Conservation (phyloP, 1,140 invertebrate genomes). For the Papilio dardanus region DNA sequence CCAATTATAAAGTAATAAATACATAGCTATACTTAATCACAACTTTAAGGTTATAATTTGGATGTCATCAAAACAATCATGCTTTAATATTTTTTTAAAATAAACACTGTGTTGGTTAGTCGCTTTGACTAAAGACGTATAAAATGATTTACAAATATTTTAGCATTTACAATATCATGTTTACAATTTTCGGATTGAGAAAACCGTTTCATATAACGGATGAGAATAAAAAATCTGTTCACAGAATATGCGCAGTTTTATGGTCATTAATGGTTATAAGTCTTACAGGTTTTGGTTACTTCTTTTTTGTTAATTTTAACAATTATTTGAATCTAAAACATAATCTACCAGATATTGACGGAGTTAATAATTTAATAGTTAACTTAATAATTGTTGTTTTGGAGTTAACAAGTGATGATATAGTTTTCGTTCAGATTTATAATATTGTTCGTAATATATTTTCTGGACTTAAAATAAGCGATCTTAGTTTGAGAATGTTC, state of each 20-base stretch:
- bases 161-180: slow-evolving; percentile 51
- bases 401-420: slow-evolving; percentile 45
- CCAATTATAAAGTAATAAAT: not conserved
- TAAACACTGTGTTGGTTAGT: not conserved
- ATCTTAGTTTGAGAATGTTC: slow-evolving; percentile 49
- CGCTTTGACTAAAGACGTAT: slow-evolving; percentile 4
- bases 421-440: slow-evolving; percentile 47
- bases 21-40: not conserved
- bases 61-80: not conserved
- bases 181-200: slow-evolving; percentile 52
- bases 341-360: slow-evolving; percentile 50
- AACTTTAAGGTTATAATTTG: slow-evolving; percentile 1
- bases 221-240: slow-evolving; percentile 20
- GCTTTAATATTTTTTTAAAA: not conserved
- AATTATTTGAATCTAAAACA: slow-evolving; percentile 46
- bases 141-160: slow-evolving; percentile 65
- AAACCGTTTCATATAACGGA: slow-evolving; percentile 47
- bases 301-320: slow-evolving; percentile 41
- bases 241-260: slow-evolving; percentile 35
- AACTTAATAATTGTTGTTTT: slow-evolving; percentile 53
- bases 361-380: slow-evolving; percentile 54
- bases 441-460: slow-evolving; percentile 48
- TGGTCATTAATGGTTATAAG: slow-evolving; percentile 44
- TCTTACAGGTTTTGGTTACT: slow-evolving; percentile 33
- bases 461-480: slow-evolving; percentile 46